A percentile compares a stretch with the other conserved stretches of the same genome.
These are phyloP conservation scores for Poeciliopsis turneri DNA, from an alignment of 2,797 vertebrate genomes.

Conservation along the genomic window DNA sequence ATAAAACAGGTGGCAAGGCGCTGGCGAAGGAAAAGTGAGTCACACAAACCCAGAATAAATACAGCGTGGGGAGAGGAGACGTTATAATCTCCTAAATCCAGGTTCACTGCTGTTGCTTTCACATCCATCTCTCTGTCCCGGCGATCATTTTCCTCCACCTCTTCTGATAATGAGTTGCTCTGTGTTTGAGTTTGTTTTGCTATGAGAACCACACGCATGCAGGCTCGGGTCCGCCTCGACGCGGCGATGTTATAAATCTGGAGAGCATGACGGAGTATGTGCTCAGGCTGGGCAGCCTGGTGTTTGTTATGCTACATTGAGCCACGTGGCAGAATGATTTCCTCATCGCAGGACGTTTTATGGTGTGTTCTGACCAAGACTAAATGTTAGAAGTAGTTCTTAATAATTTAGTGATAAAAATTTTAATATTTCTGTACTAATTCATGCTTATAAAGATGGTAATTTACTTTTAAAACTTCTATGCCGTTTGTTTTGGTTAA, in stretches of 20 bases:
- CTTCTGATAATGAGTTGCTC: slow-evolving; percentile 1
- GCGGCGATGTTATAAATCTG: slow-evolving; percentile 34
- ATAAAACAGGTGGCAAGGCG: slow-evolving; percentile 16
- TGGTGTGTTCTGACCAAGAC: no score
- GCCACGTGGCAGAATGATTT: slow-evolving; percentile 4
- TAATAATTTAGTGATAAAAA: no score
- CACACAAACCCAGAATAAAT: slow-evolving; percentile 36
- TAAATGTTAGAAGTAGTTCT: no score
- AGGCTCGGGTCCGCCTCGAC: slow-evolving; percentile 33
- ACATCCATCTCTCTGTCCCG: slow-evolving; percentile 6
- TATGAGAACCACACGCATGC: slow-evolving; percentile 4
- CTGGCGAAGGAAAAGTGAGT: slow-evolving; percentile 21
- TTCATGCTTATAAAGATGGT: no score
- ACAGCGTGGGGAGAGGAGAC: neutral
- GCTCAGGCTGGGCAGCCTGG: slow-evolving; percentile 19
- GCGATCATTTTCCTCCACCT: slow-evolving; percentile 14
- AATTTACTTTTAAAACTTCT: no score
- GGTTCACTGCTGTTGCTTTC: slow-evolving; percentile 3
- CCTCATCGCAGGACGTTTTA: neutral
- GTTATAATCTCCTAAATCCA: slow-evolving; percentile 26
- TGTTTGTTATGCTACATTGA: slow-evolving; percentile 31
- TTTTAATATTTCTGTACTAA: no score
- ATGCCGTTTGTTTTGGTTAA: no score
- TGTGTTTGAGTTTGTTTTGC: neutral
- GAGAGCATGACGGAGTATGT: slow-evolving; percentile 26